These are phyloP conservation scores for Nannobrachium achirus DNA, from an alignment of 2,113 vertebrate genomes.

Conservation along the genomic window DNA sequence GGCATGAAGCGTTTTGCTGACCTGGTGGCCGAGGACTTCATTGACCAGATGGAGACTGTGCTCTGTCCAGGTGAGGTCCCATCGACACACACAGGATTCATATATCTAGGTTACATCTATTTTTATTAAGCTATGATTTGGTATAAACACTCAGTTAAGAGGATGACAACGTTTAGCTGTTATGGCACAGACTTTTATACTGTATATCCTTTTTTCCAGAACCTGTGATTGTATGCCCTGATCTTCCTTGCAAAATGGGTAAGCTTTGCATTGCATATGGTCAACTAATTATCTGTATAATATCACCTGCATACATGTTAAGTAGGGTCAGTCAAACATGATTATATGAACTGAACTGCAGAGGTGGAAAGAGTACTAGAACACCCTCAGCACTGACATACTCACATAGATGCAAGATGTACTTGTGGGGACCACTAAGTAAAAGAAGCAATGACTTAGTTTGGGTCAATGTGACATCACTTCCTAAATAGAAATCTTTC, in stretches of 20 bases:
- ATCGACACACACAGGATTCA: background rate
- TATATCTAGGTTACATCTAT: background rate
- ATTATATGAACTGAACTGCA: too few species aligned
- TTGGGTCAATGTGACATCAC: too few species aligned
- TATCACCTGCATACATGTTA: too few species aligned
- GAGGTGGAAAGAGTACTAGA: too few species aligned
- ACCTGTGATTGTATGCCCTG: slow-evolving; percentile 90
- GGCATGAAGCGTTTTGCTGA: slow-evolving; percentile 90
- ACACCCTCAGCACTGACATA: too few species aligned
- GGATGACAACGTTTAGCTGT: too few species aligned
- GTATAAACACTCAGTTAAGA: background rate
- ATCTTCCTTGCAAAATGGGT: slow-evolving; percentile 93
- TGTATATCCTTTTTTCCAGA: slow-evolving; percentile 77
- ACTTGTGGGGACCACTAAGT: too few species aligned
- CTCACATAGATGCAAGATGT: too few species aligned
- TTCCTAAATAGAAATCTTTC: background rate
- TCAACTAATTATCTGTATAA: background rate
- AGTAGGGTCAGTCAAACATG: too few species aligned
- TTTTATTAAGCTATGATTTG: background rate
- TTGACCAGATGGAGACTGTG: slow-evolving; percentile 86
- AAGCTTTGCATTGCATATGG: slow-evolving; percentile 49
- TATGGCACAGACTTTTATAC: background rate
- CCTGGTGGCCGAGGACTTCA: slow-evolving; percentile 93
- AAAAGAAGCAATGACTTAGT: too few species aligned
- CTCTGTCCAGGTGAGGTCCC: slow-evolving; percentile 89